Percentiles rank a stretch among this genome's conserved stretches.
Conservation (phyloP, 2,888 invertebrate genomes). For the Eilema caniola region DNA sequence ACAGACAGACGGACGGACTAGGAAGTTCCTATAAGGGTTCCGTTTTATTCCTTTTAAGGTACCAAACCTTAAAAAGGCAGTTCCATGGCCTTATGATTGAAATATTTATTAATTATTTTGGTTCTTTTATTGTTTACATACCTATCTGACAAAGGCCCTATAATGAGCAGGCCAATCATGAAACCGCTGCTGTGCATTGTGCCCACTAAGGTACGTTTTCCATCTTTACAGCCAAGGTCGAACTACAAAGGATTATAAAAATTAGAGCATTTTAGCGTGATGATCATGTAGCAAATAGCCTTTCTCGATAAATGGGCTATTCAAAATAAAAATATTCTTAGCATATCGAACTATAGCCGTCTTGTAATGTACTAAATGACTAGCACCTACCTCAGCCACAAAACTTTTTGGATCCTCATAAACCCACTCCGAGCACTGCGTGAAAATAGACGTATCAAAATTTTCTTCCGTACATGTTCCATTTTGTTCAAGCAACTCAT, state of each 20-base stretch:
- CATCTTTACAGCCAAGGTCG: constrained; percentile 55
- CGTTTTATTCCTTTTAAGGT: too few species aligned
- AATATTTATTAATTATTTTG: background rate
- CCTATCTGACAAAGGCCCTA: constrained; percentile 32
- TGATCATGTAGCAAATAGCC: too few species aligned
- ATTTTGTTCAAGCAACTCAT: constrained; percentile 19
- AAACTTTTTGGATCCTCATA: constrained; percentile 39
- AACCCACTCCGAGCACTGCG: constrained; percentile 34
- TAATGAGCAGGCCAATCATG: constrained; percentile 81
- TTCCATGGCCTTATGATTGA: too few species aligned
- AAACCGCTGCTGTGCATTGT: constrained; percentile 84
- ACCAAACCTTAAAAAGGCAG: too few species aligned
- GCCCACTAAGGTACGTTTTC: constrained; percentile 77
- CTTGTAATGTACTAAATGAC: too few species aligned
- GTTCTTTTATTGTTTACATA: background rate
- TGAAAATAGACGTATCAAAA: constrained; percentile 21
- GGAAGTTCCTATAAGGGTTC: too few species aligned
- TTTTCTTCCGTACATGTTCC: constrained; percentile 24
- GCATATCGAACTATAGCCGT: too few species aligned
- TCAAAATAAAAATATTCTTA: too few species aligned
- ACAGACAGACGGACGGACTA: too few species aligned
- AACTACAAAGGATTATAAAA: constrained; percentile 30
- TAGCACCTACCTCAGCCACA: constrained; percentile 39
- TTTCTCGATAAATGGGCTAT: too few species aligned
- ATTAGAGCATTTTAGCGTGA: too few species aligned